Percentiles rank a stretch among this genome's conserved stretches.
Conservation (phyloP, 2,888 invertebrate species). For the Aricia artaxerxes region DNA sequence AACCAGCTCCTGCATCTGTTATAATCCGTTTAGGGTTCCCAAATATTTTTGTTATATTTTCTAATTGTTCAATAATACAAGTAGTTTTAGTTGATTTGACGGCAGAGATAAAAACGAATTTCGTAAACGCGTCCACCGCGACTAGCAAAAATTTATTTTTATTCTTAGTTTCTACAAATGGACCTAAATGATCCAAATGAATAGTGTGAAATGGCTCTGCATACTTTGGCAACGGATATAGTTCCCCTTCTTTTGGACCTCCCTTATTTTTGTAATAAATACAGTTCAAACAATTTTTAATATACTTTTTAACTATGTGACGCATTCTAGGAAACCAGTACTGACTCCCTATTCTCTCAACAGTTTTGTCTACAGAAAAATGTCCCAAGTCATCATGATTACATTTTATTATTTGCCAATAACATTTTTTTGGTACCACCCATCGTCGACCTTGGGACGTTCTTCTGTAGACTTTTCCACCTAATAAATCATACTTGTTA, state of each 20-base stretch:
- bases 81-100: constrained; percentile 25
- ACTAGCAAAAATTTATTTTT: constrained; percentile 23
- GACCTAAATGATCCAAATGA: background rate
- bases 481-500: constrained; percentile 25
- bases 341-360: background rate
- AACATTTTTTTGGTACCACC: constrained; percentile 45
- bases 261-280: constrained; percentile 27
- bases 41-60: constrained; percentile 10
- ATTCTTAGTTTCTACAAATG: background rate
- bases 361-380: constrained; percentile 28
- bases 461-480: constrained; percentile 43
- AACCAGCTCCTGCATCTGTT: constrained; percentile 15
- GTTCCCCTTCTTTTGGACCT: background rate
- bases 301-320: constrained; percentile 13
- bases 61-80: constrained; percentile 32
- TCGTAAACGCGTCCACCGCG: constrained; percentile 14
- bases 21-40: constrained; percentile 22
- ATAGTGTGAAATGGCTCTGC: background rate
- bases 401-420: constrained; percentile 42
- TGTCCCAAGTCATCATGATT: constrained; percentile 44
- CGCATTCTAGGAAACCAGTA: constrained; percentile 7
- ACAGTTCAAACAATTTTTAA: background rate
- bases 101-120: constrained; percentile 22
- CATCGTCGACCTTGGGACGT: constrained; percentile 45
- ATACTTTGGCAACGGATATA: constrained; percentile 6